Conservation (phyloP, 2,113 vertebrate species). For the human (Homo sapiens) region DNA sequence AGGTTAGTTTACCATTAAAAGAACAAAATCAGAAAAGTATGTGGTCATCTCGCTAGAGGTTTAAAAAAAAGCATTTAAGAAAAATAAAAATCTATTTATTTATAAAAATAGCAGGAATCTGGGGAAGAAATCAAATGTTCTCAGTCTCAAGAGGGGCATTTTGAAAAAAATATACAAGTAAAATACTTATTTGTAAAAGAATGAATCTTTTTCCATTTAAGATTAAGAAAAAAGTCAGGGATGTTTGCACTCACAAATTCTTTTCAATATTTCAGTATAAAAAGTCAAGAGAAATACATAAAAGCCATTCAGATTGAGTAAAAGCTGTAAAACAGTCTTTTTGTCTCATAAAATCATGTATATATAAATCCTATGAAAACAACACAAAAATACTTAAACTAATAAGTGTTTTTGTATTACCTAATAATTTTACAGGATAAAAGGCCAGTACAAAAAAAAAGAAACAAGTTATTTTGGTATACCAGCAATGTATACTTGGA, state of each 20-base stretch:
- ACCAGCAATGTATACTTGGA: background rate
- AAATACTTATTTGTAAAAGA: background rate
- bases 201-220: background rate
- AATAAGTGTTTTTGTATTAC: background rate
- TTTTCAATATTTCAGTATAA: background rate
- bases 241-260: background rate
- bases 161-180: background rate
- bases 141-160: background rate
- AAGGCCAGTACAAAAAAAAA: background rate
- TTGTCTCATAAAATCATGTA: background rate
- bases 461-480: background rate
- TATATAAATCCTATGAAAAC: background rate
- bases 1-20: background rate
- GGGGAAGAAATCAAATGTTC: background rate
- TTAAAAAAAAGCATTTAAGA: background rate
- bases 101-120: background rate
- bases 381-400: background rate
- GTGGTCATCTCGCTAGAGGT: background rate
- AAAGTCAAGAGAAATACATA: background rate
- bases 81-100: background rate
- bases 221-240: background rate
- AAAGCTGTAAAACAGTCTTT: background rate
- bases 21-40: background rate
- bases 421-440: background rate
- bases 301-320: background rate